Evolutionary conservation across 1,140 invertebrate genomes (phyloP), one percentile per base, ranked within the genome.

Genomic region (Heliothis subflexa): DNA sequence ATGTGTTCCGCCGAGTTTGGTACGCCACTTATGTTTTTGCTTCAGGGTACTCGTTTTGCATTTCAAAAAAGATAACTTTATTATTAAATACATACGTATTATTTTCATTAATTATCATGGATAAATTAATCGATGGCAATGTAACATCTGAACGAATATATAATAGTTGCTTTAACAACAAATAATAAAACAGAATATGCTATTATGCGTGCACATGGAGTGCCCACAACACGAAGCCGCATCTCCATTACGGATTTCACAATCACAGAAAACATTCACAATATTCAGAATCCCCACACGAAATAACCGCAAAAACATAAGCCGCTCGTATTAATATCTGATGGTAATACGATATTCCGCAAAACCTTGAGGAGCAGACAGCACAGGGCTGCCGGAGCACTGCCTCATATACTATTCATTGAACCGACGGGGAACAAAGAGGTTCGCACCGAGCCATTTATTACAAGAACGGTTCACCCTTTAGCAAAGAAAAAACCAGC

Each of bases 391-490:
- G 62, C 55, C 78, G 70, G 28, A 72, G 70, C 70, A 54, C 50
- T 33, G 14, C n/a, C 78, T 83, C 78, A 80, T 83, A 80, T 80
- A 83, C 71, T 83, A 83, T 80, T 83, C 76, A 83, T 83, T 78
- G 81, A 61, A 66, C 11, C 71, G 75, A 61, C 61, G 55, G 14
- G 50, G 78, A 74, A 80, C 78, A 83, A 83, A 78, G 76, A 71
- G 62, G 64, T 71, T 72, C 71, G 50, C 76, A 78, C 72, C 72
- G 66, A 71, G 81, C 81, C 80, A 83, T 83, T 80, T 78, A 83
- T 83, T 78, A 83, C 78, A 33, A 54, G 59, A 49, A 75, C 40
- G 71, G 13, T 54, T 10, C 16, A 62, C 45, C 78, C 70, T 45
- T 61, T 52, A 40, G 49, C 16, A 40, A 28, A 70, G 25, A 70